Base-by-base conservation (phyloP, 2,113 vertebrate species). In the Erinaceus europaeus region DNA sequence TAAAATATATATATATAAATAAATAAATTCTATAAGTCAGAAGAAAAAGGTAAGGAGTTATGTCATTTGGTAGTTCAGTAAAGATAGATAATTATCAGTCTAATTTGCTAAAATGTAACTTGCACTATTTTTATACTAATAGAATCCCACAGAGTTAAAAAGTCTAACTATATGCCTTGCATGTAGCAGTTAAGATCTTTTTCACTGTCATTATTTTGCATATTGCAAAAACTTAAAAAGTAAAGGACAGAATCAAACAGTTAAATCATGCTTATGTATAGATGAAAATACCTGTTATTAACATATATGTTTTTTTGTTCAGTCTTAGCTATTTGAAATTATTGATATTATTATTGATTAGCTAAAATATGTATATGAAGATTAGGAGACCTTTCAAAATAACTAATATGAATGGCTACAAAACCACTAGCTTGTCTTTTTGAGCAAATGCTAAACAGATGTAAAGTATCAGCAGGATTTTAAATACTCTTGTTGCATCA, bases 301-400 rank as follows among this genome's bases (percentile, higher is more conserved):
- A 53, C 84, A 86, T 40, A 71, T 79, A 72, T 87, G 84, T 84
- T 83, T 81, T 90, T 78, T 90, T 79, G 6, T 61, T 48, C 4
- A 68, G 17, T 53, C 25, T 9, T 55, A 86, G 21, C 75, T n/a
- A 89, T 18, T 74, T 2, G 20, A 89, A 93, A 77, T 62, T 81
- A 93, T 72, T 89, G 29, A 91, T 84, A 73, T 74, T 1, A 65
- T n/a, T n/a, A n/a, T n/a, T n/a, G n/a, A n/a, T 50, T 18, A 15
- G 12, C 48, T 50, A 4, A 50, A 50, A 50, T 50, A 18, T 50
- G 20, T 50, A 50, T 15, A 50, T 50, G 48, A 50, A 84, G 23
- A 76, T 75, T 71, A 75, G 73, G 69, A 75, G 10, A 83, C 82
- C 32, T 77, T 89, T 73, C 86, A 29, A 90, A 67, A 77, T 79